phyloP scores from a whole-genome alignment of 2,888 invertebrate genomes.

The Idaea dimidiata region DNA sequence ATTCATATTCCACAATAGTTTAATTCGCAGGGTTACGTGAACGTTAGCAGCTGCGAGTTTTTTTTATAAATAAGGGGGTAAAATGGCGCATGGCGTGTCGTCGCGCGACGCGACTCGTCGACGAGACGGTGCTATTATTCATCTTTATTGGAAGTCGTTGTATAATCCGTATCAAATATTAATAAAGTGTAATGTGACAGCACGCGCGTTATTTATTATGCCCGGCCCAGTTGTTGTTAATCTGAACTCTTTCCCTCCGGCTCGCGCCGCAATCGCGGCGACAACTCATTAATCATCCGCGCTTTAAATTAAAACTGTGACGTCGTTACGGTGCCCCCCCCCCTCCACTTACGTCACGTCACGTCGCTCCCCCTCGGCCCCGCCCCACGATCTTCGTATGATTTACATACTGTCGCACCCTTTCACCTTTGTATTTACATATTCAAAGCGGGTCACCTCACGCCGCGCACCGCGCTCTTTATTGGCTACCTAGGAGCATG shows the following conservation, averaged over 20 bases:
- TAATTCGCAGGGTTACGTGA: not conserved
- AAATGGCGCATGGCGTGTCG: not conserved
- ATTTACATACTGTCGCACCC: slow-evolving; percentile 49
- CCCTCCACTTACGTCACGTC: slow-evolving; percentile 19
- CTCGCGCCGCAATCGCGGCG: slow-evolving; percentile 10
- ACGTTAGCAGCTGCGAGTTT: not conserved
- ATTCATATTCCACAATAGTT: not conserved
- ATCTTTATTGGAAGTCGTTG: not conserved
- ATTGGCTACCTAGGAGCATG: not conserved
- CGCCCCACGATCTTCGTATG: slow-evolving; percentile 49
- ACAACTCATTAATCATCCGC: slow-evolving; percentile 52
- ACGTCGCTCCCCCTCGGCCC: slow-evolving; percentile 14
- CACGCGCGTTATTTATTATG: slow-evolving; percentile 12
- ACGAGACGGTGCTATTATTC: slow-evolving; percentile 12
- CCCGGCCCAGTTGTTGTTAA: slow-evolving; percentile 19
- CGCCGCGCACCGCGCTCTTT: not conserved
- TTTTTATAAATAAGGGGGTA: slow-evolving; percentile 4
- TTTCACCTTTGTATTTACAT: slow-evolving; percentile 5
- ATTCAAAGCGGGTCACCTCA: not conserved
- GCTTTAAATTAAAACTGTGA: slow-evolving; percentile 64
- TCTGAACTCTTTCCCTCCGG: not conserved
- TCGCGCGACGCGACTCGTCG: not conserved
- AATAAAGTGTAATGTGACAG: slow-evolving; percentile 12
- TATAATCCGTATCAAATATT: slow-evolving; percentile 16
- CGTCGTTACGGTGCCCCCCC: slow-evolving; percentile 34